Base-by-base conservation (phyloP, 2,113 vertebrate species). In the Cervus canadensis region DNA sequence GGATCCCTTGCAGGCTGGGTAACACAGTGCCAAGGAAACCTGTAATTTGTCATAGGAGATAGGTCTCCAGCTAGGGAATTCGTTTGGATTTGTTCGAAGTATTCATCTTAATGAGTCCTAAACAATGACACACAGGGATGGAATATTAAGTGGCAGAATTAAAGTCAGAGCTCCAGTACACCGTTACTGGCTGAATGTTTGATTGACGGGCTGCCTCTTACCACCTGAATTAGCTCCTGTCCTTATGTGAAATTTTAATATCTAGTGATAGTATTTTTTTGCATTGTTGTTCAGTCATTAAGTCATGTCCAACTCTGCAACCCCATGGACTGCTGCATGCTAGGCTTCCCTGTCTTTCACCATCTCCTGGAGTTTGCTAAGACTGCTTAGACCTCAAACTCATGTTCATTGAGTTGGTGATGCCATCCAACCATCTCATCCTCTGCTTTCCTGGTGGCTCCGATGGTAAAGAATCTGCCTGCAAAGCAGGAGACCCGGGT, bases 61-160 rank as follows among this genome's bases (percentile, higher is more conserved):
- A 97, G 43, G 50, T 95, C 97, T 95, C 92, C 64, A 82, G 54
- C 94, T 97, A 92, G 67, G 43, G 67, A 54, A 93, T 54, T 79
- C 60, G 36, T 85, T 97, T 64, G 95, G 87, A 97, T 96, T 97
- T 97, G 78, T 98, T 92, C 97, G 84, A 78, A 7, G 9, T 48
- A 94, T 91, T 97, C 60, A 97, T 89, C 86, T 81, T 76, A 98
- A 2, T 91, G 89, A 98, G 89, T 94, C 36, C 50, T 91, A 94
- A 97, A 94, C 97, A 97, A 48, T 52, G 50, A 96, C 87, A 96
- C 96, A 94, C 48, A n/a, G 7, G 88, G 87, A 87, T 97, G 56
- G 87, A 98, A 95, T 87, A 95, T 50, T 86, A 98, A 97, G 95
- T 25, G 86, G 81, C 94, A 81, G 64, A 83, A 79, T 94, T 56